Evolutionary conservation across 2,797 vertebrate species (phyloP), one percentile per base, ranked within the genome.

Genomic region (Ctenochaetus hawaiiensis): DNA sequence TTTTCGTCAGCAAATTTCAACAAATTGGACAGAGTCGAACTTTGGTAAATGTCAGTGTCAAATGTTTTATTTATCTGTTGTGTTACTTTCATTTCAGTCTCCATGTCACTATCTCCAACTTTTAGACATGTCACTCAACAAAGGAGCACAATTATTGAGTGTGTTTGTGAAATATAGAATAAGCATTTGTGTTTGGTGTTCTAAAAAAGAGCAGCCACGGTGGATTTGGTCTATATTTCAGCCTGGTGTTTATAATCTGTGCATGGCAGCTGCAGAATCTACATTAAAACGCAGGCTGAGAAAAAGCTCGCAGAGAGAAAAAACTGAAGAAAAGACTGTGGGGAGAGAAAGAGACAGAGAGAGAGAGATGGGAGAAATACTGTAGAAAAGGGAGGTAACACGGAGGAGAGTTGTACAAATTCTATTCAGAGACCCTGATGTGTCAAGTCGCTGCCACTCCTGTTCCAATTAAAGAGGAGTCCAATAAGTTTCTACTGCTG

Each of bases 401-500:
- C 34, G 34, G 57, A 57, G 56, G 52, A 60, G 64, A 75, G 60
- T 39, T 67, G 65, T 67, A 65, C 26, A 39, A 74, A 78, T 86
- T 88, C 66, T 78, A 34, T 82, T 82, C 72, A 45, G 34, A 75
- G 83, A 73, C 47, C 43, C 51, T 72, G 75, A 85, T 81, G 75
- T 81, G 79, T 80, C 22, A 60, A 87, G 78, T 78, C 30, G 51
- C 66, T 73, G 64, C 69, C 89, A 79, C 79, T 67, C 66, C 85
- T 81, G 71, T 80, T 91, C 86, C 89, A 94, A 93, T 94, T 94
- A 93, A 87, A 85, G 77, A 72, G 51, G 63, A 85, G 86, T 80
- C 81, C 60, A 72, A 67, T 71, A 82, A 78, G 73, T 85, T 92
- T 75, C 68, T 70, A 57, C 78, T 67, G 84, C 80, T 34, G 75